Evolutionary conservation across 37 sponge, comb jelly and placozoan genomes (phyloP).

Genomic region (Dysidea cf. avara): DNA sequence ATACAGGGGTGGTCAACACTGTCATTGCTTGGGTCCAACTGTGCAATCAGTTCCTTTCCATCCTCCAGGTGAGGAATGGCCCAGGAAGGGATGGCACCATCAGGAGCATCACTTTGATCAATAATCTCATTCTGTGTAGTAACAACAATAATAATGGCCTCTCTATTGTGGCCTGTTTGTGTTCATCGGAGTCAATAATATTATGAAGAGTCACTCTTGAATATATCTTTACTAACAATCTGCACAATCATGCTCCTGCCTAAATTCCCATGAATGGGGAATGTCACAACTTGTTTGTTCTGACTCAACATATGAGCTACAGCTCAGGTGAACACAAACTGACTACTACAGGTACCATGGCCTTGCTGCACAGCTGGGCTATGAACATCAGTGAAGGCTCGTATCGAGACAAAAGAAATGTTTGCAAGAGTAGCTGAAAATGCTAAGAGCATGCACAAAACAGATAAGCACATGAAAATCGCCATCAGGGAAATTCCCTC

Average conservation of each 20-base stretch:
- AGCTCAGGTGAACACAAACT: no score
- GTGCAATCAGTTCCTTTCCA: slow-evolving; percentile 33
- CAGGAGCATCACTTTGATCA: no score
- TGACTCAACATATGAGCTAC: no score
- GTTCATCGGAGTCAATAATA: neutral
- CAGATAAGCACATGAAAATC: neutral
- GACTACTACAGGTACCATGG: no score
- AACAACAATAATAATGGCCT: no score
- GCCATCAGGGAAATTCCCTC: no score
- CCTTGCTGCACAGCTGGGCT: slow-evolving; percentile 60
- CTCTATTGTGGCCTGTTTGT: no score
- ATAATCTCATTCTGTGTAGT: no score
- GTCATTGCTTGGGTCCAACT: slow-evolving; percentile 41
- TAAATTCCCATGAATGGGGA: no score
- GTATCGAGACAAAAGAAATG: slow-evolving; percentile 67
- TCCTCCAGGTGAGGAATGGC: slow-evolving; percentile 46
- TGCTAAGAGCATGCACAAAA: slow-evolving; percentile 30
- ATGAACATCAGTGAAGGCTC: slow-evolving; percentile 66
- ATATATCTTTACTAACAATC: neutral
- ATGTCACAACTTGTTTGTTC: no score
- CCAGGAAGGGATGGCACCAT: slow-evolving; percentile 22
- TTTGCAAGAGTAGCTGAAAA: slow-evolving; percentile 77
- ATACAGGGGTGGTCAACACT: neutral
- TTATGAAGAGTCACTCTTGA: neutral
- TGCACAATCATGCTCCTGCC: neutral